A percentile compares a stretch with the other conserved stretches of the same genome.
These are phyloP conservation scores for Pteronotus mesoamericanus DNA, from an alignment of 2,797 vertebrate species.

Conservation along the genomic window DNA sequence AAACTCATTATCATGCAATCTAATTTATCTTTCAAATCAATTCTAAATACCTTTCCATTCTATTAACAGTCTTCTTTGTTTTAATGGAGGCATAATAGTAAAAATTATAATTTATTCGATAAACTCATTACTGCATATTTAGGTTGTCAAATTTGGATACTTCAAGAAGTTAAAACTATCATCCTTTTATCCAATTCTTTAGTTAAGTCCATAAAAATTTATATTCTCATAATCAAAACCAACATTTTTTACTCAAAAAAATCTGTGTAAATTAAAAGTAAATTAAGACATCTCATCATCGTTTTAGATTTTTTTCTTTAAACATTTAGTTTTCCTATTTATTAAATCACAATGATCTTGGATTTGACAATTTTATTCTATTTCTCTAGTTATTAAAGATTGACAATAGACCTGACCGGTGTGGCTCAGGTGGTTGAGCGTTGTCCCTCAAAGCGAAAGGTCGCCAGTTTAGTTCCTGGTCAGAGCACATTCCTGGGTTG, in stretches of 20 bases:
- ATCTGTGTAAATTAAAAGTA: not conserved
- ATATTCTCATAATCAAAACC: not conserved
- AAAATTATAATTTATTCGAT: constrained; percentile 7
- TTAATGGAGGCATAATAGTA: not conserved
- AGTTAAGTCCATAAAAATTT: constrained; percentile 8
- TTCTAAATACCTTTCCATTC: not conserved
- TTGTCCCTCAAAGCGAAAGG: not conserved
- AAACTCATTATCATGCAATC: not conserved
- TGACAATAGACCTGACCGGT: not conserved
- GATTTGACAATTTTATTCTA: constrained; percentile 1
- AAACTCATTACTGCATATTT: not conserved
- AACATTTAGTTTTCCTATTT: not conserved
- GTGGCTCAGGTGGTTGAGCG: not conserved
- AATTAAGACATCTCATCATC: not conserved
- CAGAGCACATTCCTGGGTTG: not conserved
- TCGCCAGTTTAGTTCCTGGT: not conserved
- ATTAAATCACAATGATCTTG: not conserved
- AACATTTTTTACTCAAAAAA: not conserved
- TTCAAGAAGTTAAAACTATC: not conserved
- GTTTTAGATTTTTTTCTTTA: not conserved
- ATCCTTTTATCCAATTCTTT: not conserved
- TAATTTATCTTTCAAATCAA: constrained; percentile 28
- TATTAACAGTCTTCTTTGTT: constrained; percentile 3
- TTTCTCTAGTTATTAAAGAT: constrained; percentile 21
- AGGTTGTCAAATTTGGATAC: constrained; percentile 1